Base-by-base conservation (phyloP, 2,888 invertebrate species). In the Agonopterix subpropinquella region DNA sequence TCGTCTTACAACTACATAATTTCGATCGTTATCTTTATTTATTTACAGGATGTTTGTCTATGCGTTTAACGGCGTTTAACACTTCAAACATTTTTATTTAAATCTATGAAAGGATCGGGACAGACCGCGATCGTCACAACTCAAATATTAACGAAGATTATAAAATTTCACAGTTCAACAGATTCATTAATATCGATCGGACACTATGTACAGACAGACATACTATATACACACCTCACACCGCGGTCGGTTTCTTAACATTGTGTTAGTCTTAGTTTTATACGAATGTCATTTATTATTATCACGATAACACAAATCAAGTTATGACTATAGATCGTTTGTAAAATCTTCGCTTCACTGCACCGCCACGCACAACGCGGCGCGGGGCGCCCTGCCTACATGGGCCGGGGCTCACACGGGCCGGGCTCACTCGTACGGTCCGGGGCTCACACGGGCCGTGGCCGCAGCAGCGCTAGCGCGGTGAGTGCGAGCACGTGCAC, bases 61-160 rank as follows among this genome's bases (percentile, higher is more conserved):
- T 28, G 7, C 28, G 5, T 28, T 28, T 7, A 28, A 28, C 28
- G 28, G 28, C 28, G 28, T 28, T 28, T 7, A 4, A 28, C 5
- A 28, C 28, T 28, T 28, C 28, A 28, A 28, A 5, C 5, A 28
- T 28, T 28, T 18, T 28, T 28, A 28, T 28, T 28, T 28, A 28
- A 28, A 28, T 28, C 28, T 28, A 28, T 28, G 28, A 28, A 28
- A 4, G 28, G 28, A 28, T 28, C 28, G 28, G 28, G 28, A 28
- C 1, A 28, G 13, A 11, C 8, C 42, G 8, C 42, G 42, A 9
- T 13, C 11, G 7, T 3, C 42, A 13, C 10, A 18, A 47, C 50
- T 42, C 18, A 51, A 50, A 41, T 41, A 48, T 48, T 42, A 51
- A 47, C 51, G 44, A 48, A 51, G 47, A 47, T 47, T 47, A 51